Evolutionary conservation across 2,113 vertebrate species (phyloP).

Genomic region (Conger conger): DNA sequence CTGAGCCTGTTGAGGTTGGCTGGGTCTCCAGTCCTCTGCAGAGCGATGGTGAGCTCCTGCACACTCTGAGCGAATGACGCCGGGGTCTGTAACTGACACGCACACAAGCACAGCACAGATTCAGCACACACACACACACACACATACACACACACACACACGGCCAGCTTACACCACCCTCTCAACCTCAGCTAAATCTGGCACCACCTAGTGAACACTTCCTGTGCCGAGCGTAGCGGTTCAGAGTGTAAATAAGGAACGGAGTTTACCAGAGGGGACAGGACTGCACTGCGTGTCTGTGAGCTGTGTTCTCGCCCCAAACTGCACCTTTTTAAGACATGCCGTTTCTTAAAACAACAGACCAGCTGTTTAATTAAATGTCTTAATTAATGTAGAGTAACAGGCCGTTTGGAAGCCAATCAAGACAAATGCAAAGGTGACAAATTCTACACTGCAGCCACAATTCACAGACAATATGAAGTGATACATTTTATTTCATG

Average conservation of each 20-base stretch:
- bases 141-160: too few relatives aligned
- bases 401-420: neutral
- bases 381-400: neutral
- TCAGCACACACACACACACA: too few relatives aligned
- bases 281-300: neutral
- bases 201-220: neutral
- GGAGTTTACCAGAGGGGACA: neutral
- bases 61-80: constrained; percentile 98
- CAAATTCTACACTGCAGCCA: neutral
- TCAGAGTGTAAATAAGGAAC: neutral
- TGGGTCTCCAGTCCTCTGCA: constrained; percentile 95
- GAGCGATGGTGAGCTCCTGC: constrained; percentile 96
- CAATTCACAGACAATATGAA: too few relatives aligned
- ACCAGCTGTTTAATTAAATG: neutral
- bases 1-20: constrained; percentile 94
- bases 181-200: neutral
- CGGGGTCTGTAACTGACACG: constrained; percentile 92
- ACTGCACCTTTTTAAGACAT: neutral
- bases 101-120: neutral
- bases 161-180: neutral
- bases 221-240: neutral
- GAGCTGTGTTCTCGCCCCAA: neutral
- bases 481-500: neutral
- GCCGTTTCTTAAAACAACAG: neutral
- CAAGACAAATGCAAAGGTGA: neutral